phyloP scores from a whole-genome alignment of 1,140 invertebrate species.

The Philopotamus ludificatus region DNA sequence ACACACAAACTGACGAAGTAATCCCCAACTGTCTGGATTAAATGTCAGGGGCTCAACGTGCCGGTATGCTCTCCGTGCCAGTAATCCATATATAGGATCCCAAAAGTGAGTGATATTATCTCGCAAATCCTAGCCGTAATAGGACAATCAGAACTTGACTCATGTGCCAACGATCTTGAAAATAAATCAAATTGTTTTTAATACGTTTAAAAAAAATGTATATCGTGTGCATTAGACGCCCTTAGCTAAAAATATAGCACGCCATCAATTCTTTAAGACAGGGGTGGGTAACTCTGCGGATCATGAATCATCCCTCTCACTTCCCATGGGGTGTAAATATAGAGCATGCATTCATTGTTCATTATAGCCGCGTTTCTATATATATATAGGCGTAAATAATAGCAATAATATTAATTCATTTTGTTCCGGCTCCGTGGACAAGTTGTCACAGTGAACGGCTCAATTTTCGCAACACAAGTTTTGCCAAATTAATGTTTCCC shows the following conservation, averaged over 20 bases:
- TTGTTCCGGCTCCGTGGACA: not conserved
- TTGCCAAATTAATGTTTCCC: slow-evolving; percentile 2
- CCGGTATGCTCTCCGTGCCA: not conserved
- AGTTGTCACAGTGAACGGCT: not conserved
- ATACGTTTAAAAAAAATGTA: too few relatives aligned
- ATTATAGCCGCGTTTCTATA: not conserved
- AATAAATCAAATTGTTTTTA: too few relatives aligned
- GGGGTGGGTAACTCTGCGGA: slow-evolving; percentile 12
- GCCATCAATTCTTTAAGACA: slow-evolving; percentile 31
- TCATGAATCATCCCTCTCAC: slow-evolving; percentile 26
- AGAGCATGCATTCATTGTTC: slow-evolving; percentile 12
- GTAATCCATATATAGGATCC: not conserved
- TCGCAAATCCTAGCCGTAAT: slow-evolving; percentile 13
- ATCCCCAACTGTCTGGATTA: slow-evolving; percentile 18
- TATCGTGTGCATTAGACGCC: too few relatives aligned
- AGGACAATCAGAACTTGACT: not conserved
- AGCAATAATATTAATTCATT: not conserved
- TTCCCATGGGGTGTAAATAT: not conserved
- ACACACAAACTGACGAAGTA: slow-evolving; percentile 27
- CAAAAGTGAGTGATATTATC: slow-evolving; percentile 18
- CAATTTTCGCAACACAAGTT: not conserved
- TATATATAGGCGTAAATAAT: not conserved
- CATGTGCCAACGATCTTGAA: not conserved
- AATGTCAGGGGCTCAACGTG: not conserved
- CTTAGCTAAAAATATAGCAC: slow-evolving; percentile 16